phyloP scores from a whole-genome alignment of 2,888 invertebrate genomes.

The Herminia tarsipennalis region DNA sequence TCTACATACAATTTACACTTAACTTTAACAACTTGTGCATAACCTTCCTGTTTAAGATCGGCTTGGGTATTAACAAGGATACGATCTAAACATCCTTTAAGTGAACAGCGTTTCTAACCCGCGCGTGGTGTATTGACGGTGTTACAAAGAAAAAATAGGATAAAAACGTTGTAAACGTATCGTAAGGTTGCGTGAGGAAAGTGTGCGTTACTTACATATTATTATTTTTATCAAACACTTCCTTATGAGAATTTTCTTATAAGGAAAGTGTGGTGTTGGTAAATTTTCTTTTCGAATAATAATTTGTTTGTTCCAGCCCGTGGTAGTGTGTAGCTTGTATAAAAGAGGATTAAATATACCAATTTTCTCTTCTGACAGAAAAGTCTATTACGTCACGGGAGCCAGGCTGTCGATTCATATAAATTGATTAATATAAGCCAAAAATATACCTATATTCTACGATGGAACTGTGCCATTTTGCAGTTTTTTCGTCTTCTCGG shows the following conservation, averaged over 20 bases:
- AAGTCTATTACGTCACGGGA: too few species aligned
- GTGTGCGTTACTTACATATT: constrained; percentile 34
- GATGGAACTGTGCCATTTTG: too few species aligned
- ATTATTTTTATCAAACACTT: constrained; percentile 38
- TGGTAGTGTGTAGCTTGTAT: too few species aligned
- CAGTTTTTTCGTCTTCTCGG: too few species aligned
- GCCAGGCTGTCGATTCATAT: too few species aligned
- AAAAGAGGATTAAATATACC: too few species aligned
- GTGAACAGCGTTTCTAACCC: constrained; percentile 19
- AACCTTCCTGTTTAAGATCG: background rate
- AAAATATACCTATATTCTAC: too few species aligned
- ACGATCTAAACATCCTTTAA: constrained; percentile 28
- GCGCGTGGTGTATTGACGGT: constrained; percentile 32
- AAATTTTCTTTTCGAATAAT: too few species aligned
- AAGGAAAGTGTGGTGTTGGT: too few species aligned
- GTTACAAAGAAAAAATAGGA: constrained; percentile 30
- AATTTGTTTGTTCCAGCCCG: too few species aligned
- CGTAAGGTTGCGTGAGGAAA: constrained; percentile 32
- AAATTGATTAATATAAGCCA: too few species aligned
- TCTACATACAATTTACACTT: constrained; percentile 1
- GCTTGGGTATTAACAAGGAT: constrained; percentile 28
- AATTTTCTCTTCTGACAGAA: too few species aligned
- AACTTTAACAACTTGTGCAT: constrained; percentile 1
- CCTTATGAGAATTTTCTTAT: constrained; percentile 31
- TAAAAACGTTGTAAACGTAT: constrained; percentile 33